Base-by-base conservation (phyloP, 2,888 invertebrate genomes). In the Peribatodes rhomboidaria region DNA sequence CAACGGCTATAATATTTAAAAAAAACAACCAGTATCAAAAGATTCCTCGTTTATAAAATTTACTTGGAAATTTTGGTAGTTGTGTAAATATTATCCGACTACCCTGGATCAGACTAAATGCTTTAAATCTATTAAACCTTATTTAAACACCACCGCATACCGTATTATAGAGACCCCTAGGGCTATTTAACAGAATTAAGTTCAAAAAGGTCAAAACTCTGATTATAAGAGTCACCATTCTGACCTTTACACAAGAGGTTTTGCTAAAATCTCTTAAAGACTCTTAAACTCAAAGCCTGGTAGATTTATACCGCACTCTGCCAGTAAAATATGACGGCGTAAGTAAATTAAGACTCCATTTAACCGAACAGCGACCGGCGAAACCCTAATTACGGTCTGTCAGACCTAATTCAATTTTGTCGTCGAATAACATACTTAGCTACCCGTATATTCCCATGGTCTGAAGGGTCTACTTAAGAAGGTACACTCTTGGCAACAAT, bases 331-430 rank as follows among this genome's bases (percentile, higher is more conserved):
- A 58, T 64, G 54, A 57, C 39, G 31, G 14, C 42, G 7, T 44
- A 64, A 49, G 54, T 55, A 61, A 70, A 68, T 64, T 53, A 61
- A 66, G 61, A 42, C 22, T 52, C 55, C 39, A 55, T 46, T 66
- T 64, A 53, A 39, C 53, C 57, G 33, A 52, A 54, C 63, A 58
- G 20, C 55, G 41, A 20, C 33, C 60, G 61, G 54, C 42, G 57
- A 37, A 37, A 57, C 59, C 63, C 61, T 69, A 62, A 71, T 71
- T 67, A 67, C 47, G 49, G 18, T 50, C 42, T 60, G 63, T 64
- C 61, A 33, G 47, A 39, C 50, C 61, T 71, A 64, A 71, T 67
- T 71, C 58, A 69, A 61, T 69, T 64, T 42, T 16, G 41, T 57
- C 60, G 58, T 47, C 53, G 53, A 67, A 68, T 62, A 61, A 57